Conservation (phyloP, 1,140 invertebrate species). For the Coboldia fuscipes region DNA sequence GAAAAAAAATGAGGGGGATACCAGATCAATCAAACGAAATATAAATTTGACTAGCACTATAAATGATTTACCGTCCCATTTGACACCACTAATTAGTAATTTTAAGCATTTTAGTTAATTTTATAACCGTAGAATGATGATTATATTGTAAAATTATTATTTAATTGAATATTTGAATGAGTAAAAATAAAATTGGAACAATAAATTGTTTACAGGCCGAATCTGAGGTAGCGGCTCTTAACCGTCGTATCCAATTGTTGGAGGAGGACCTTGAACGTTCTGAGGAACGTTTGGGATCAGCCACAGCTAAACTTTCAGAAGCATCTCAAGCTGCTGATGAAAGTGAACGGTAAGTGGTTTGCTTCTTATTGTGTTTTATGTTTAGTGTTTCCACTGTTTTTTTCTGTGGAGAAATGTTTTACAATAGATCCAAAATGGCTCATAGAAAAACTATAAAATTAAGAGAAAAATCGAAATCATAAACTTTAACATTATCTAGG, state of each 20-base stretch:
- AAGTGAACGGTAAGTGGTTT: slow-evolving; percentile 81
- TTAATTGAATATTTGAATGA: too few species aligned
- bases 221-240: slow-evolving; percentile 92
- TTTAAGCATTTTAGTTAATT: too few species aligned
- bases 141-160: too few species aligned
- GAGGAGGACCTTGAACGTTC: slow-evolving; percentile 98
- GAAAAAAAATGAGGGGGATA: too few species aligned
- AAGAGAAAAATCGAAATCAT: neutral
- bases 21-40: too few species aligned
- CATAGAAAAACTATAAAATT: neutral
- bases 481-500: slow-evolving; percentile 29
- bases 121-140: too few species aligned
- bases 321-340: slow-evolving; percentile 98
- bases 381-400: neutral
- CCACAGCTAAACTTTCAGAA: slow-evolving; percentile 93
- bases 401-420: neutral
- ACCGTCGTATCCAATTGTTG: slow-evolving; percentile 93
- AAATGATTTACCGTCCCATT: too few species aligned
- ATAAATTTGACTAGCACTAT: too few species aligned
- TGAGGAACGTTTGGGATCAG: slow-evolving; percentile 89
- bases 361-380: slow-evolving; percentile 2
- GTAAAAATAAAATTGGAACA: too few species aligned
- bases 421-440: neutral
- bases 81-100: too few species aligned
- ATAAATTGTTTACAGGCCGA: slow-evolving; percentile 95